A percentile compares a stretch with the other conserved stretches of the same genome.
Evolutionary conservation across 2,888 invertebrate species (phyloP).

Genomic region (Drosophila seclusa): DNA sequence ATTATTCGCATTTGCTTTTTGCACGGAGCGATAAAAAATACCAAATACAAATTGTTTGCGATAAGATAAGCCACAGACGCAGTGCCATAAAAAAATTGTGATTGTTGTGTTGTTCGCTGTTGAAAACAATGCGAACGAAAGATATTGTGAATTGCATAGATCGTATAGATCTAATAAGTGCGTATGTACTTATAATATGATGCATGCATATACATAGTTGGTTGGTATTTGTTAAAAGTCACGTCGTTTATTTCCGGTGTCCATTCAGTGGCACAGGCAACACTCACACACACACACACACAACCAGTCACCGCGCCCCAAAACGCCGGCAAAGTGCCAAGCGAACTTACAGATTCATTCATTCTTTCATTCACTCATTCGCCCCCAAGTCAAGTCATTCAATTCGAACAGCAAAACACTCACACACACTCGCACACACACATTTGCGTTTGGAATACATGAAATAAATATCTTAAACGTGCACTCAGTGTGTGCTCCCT

Average conservation of each 20-base stretch:
- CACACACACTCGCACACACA: slow-evolving; percentile 21
- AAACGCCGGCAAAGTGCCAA: slow-evolving; percentile 69
- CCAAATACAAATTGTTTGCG: slow-evolving; percentile 64
- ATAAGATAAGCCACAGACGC: slow-evolving; percentile 64
- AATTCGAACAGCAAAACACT: slow-evolving; percentile 24
- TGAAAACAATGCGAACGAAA: slow-evolving; percentile 7
- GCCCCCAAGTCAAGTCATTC: slow-evolving; percentile 63
- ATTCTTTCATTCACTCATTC: slow-evolving; percentile 54
- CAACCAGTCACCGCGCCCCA: slow-evolving; percentile 32
- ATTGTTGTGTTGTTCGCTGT: slow-evolving; percentile 23
- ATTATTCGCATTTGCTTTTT: slow-evolving; percentile 66
- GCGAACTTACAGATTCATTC: slow-evolving; percentile 78
- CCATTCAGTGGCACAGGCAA: slow-evolving; percentile 39
- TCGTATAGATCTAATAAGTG: not conserved
- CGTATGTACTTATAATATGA: not conserved
- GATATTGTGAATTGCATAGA: slow-evolving; percentile 5
- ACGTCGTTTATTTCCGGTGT: slow-evolving; percentile 84
- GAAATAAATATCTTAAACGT: slow-evolving; percentile 76
- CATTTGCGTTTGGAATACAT: slow-evolving; percentile 79
- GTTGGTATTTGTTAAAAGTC: slow-evolving; percentile 78
- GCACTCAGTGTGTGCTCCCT: slow-evolving; percentile 35
- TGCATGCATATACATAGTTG: slow-evolving; percentile 44
- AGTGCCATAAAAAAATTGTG: slow-evolving; percentile 26
- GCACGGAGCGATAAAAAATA: slow-evolving; percentile 68
- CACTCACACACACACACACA: not conserved